Base-by-base conservation (phyloP, 2,888 invertebrate species). In the Hirtodrosophila histrioides region DNA sequence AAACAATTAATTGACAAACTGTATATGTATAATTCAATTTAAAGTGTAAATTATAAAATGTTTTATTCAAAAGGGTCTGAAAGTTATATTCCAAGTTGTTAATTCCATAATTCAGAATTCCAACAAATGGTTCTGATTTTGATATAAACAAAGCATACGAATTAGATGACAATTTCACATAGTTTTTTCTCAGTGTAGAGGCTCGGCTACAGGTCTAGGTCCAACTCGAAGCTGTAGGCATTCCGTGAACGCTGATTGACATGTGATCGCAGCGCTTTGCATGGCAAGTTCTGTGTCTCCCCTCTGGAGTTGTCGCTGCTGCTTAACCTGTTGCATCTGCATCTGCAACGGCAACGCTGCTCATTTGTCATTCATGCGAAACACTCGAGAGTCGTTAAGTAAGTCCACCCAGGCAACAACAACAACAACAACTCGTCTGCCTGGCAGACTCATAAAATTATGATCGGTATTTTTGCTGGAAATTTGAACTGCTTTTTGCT, bases 311-410 rank as follows among this genome's bases (percentile, higher is more conserved):
- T 43, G 24, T 35, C 27, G 39, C 12, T 45, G 62, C 17, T 45
- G 10, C 63, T 48, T 65, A 86, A 86, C 81, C 83, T 85, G 87
- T 78, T 86, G 86, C 71, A 65, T 69, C 64, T 69, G 60, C 62
- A 39, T 50, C 60, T n/a, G n/a, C n/a, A n/a, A n/a, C n/a, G 49
- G 29, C 63, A 46, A 56, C 67, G 69, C 82, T 84, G 88, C 88
- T 88, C 88, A 86, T 86, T 86, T 86, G 85, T 86, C 85, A 86
- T 86, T 86, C 85, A 73, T 74, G 74, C 84, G 86, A 86, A 86
- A 84, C 86, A 78, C 84, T 77, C 63, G n/a, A 53, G 48, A 71
- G 84, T 72, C 76, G 80, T 86, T 83, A 85, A 88, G 64, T 57
- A 86, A 73, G 66, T 79, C 74, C 69, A 53, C 63, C 60, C 69